Base-by-base conservation (phyloP, 1,140 invertebrate genomes). In the Drosophila parabipectinata region DNA sequence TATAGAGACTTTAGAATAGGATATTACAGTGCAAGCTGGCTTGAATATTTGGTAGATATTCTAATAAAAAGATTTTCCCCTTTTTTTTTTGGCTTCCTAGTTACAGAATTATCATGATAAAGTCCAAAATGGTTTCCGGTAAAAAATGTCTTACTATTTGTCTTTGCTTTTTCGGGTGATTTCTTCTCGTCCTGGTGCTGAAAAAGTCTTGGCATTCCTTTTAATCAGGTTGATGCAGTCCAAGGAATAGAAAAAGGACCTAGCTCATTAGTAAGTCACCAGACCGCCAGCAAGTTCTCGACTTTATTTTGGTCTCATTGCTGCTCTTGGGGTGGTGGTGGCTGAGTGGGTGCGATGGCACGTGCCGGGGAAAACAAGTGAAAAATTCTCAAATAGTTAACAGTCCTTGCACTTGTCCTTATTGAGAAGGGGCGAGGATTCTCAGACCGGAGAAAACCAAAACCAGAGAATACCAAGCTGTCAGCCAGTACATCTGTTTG, bases 251-350 rank as follows among this genome's bases (percentile, higher is more conserved):
- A 15, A 68, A 37, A 15, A 15, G 63, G 26, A 21, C 60, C 74
- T 63, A 61, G 73, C 79, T 81, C 79, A 82, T 81, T 81, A 81
- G 74, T 77, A 81, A 81, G 78, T 77, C 79, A 64, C 58, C 47
- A 63, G 55, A 77, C 61, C 61, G 68, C 79, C 68, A 81, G 67
- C 68, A 81, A 81, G 73, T 77, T 69, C 56, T 73, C 50, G 67
- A 72, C 62, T 81, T 81, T 67, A 66, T 59, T 61, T 64, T 39
- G 32, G 41, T 64, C 60, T 56, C 69, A 10, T 24, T 26, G 37
- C 21, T 50, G 41, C 60, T 63, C 26, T 12, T 14, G 59, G 59
- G 47, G 12, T 5, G 47, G 12, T 5, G 47, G 14, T 9, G 48
- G 2, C 7, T 34, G 55, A 21, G 10, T 45, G 39, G 57, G 51